Percentiles rank a stretch among this genome's conserved stretches.
Evolutionary conservation across 2,888 invertebrate species (phyloP).

Genomic region (Zaprionus obscuricornis): DNA sequence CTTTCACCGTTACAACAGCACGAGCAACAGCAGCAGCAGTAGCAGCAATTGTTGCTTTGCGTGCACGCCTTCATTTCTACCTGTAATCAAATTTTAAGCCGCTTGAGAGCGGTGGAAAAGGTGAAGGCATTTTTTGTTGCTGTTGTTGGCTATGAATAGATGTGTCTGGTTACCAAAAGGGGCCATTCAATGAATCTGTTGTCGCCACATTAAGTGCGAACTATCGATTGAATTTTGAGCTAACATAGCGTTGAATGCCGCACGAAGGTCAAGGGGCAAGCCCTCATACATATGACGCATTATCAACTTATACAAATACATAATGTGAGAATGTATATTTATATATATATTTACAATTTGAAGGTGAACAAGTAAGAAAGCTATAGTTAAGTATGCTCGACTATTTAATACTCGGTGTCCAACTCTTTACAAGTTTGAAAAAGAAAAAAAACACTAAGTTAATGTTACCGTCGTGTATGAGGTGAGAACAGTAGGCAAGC

Average conservation of each 20-base stretch:
- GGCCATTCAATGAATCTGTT: conserved; percentile 29
- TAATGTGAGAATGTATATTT: too few species aligned
- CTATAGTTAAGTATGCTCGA: too few species aligned
- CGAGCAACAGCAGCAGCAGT: too few species aligned
- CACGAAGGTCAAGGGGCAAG: conserved; percentile 59
- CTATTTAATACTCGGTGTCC: too few species aligned
- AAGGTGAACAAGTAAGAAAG: conserved; percentile 14
- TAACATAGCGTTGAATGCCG: conserved; percentile 5
- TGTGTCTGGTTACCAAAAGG: conserved; percentile 17
- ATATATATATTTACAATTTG: conserved; percentile 22
- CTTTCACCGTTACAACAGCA: conserved; percentile 23
- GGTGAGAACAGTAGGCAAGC: too few species aligned
- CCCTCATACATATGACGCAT: conserved; percentile 29
- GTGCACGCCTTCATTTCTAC: too few species aligned
- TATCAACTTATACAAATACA: too few species aligned
- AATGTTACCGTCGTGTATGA: too few species aligned
- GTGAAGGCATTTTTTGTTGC: neutral
- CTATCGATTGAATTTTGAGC: conserved; percentile 57
- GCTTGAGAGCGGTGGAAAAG: too few species aligned
- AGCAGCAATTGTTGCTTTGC: too few species aligned
- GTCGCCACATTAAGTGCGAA: conserved; percentile 54
- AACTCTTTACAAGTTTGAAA: too few species aligned
- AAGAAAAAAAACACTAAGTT: too few species aligned
- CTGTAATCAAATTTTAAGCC: conserved; percentile 14
- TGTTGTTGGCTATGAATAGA: conserved; percentile 52